A percentile compares a stretch with the other conserved stretches of the same genome.
Evolutionary conservation across 2,113 vertebrate genomes (phyloP).

Genomic region (Daphoenositta chrysoptera): DNA sequence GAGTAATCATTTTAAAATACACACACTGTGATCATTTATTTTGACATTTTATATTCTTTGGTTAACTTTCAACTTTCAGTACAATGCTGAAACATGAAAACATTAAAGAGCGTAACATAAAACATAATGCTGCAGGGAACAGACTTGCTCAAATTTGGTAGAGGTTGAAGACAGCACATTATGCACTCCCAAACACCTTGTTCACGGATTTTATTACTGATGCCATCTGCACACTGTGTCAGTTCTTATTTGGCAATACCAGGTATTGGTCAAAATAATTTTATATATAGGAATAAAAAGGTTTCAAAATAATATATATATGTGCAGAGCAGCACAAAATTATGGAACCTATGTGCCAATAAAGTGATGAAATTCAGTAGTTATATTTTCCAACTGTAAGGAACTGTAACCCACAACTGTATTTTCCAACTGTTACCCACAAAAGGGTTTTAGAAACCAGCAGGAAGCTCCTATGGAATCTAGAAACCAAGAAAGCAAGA

Average conservation of each 20-base stretch:
- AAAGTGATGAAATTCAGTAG: background rate
- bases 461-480: background rate
- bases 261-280: background rate
- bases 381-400: background rate
- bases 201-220: conserved; percentile 44
- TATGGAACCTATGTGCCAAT: background rate
- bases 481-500: too few relatives aligned
- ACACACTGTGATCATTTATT: background rate
- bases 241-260: background rate
- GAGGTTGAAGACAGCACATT: conserved; percentile 34
- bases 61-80: background rate
- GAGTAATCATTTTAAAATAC: conserved; percentile 8
- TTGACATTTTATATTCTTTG: background rate
- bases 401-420: too few relatives aligned
- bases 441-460: background rate
- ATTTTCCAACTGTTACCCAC: background rate
- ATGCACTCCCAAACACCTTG: conserved; percentile 23
- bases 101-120: conserved; percentile 35
- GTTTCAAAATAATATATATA: conserved; percentile 29
- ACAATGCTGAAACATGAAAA: background rate
- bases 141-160: conserved; percentile 36
- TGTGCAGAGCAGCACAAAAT: background rate
- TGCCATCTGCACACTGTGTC: conserved; percentile 15
- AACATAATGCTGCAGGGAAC: conserved; percentile 40
- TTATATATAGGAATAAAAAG: background rate